phyloP scores from a whole-genome alignment of 2,888 invertebrate genomes.

The Caenorhabditis sp. region DNA sequence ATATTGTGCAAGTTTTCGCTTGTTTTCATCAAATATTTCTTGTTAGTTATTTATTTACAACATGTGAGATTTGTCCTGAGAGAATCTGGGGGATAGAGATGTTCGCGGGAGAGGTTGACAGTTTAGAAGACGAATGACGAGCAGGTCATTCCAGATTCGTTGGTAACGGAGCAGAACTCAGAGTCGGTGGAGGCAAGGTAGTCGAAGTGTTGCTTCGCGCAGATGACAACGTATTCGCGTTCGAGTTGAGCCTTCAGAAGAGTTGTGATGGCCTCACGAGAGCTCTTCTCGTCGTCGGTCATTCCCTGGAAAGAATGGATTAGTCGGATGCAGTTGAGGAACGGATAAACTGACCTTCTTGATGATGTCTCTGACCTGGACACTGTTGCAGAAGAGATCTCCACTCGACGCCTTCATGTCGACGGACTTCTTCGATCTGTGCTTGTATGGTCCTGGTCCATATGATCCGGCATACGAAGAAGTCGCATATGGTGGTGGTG shows the following conservation, averaged over 20 bases:
- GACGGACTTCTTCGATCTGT: slow-evolving; percentile 44
- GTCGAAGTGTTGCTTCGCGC: slow-evolving; percentile 58
- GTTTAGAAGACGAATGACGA: slow-evolving; percentile 64
- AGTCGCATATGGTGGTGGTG: slow-evolving; percentile 41
- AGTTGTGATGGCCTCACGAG: slow-evolving; percentile 49
- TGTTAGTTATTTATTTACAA: slow-evolving; percentile 22
- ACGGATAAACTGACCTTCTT: slow-evolving; percentile 56
- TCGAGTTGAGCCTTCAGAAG: slow-evolving; percentile 54
- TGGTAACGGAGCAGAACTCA: slow-evolving; percentile 63
- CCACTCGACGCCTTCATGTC: slow-evolving; percentile 54
- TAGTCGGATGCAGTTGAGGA: neutral
- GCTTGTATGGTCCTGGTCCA: slow-evolving; percentile 40
- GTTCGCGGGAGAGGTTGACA: neutral
- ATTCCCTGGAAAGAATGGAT: slow-evolving; percentile 38
- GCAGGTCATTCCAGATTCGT: slow-evolving; percentile 56
- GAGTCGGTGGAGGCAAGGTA: slow-evolving; percentile 58
- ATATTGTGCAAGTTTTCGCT: slow-evolving; percentile 26
- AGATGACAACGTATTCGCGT: slow-evolving; percentile 56
- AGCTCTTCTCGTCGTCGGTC: slow-evolving; percentile 56
- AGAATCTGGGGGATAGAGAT: slow-evolving; percentile 26
- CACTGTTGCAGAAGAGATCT: slow-evolving; percentile 62
- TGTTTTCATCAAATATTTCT: slow-evolving; percentile 8
- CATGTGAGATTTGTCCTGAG: slow-evolving; percentile 45
- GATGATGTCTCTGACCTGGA: slow-evolving; percentile 57
- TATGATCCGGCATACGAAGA: slow-evolving; percentile 50